These are phyloP conservation scores for Tetrapedia diversipes DNA, from an alignment of 2,888 invertebrate genomes.

Conservation along the genomic window DNA sequence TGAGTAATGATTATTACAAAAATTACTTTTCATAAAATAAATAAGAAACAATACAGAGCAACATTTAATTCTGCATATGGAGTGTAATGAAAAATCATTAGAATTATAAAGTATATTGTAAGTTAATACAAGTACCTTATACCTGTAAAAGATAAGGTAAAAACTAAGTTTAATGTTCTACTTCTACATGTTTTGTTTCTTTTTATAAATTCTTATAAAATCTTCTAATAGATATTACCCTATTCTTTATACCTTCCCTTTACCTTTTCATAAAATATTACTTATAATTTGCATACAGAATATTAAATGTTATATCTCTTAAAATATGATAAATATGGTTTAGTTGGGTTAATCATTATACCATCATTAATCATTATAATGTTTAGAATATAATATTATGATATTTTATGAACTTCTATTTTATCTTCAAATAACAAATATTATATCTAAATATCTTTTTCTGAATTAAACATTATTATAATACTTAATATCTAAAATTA, in stretches of 20 bases:
- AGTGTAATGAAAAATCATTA: neutral
- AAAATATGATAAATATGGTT: neutral
- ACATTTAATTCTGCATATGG: neutral
- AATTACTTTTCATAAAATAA: conserved; percentile 11
- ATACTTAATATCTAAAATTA: neutral
- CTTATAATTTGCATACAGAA: neutral
- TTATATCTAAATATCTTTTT: too few species aligned
- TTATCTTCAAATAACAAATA: too few species aligned
- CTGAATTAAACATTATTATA: neutral
- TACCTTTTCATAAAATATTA: neutral
- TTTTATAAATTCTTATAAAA: too few species aligned
- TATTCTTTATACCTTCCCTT: neutral
- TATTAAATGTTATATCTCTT: neutral
- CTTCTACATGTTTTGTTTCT: neutral
- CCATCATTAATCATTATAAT: conserved; percentile 2
- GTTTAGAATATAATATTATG: neutral
- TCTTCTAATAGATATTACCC: neutral
- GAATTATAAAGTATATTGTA: neutral
- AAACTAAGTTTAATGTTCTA: neutral
- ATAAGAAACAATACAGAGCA: conserved; percentile 17
- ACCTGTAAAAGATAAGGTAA: neutral
- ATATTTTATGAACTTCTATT: neutral
- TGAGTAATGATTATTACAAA: conserved; percentile 8
- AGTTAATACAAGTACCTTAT: neutral
- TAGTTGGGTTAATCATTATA: neutral